These are phyloP conservation scores for Hypocryptadius cinnamomeus DNA, from an alignment of 2,113 vertebrate genomes.

Conservation along the genomic window DNA sequence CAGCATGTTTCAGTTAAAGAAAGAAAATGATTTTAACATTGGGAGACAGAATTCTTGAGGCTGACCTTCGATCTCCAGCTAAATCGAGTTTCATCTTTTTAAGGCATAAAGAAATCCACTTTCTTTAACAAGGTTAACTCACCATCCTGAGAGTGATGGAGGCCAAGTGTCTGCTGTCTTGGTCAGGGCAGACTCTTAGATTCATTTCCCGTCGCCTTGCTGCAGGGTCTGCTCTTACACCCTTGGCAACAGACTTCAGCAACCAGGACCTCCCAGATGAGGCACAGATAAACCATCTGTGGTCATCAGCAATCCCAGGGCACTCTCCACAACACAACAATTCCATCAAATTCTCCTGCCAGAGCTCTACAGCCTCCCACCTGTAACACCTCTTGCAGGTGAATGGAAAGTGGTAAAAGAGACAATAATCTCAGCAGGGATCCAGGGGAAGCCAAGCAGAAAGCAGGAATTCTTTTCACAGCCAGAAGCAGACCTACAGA, in stretches of 20 bases:
- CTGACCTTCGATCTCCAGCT: neutral
- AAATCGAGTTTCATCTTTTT: neutral
- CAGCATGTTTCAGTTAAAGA: neutral
- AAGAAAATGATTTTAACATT: neutral
- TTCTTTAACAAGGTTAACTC: neutral
- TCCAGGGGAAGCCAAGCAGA: neutral
- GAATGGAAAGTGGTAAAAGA: neutral
- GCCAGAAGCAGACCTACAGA: neutral
- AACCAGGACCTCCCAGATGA: neutral
- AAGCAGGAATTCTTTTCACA: neutral
- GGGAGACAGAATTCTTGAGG: neutral
- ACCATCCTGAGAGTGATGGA: neutral
- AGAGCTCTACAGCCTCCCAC: neutral
- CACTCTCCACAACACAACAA: rapidly evolving
- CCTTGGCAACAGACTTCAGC: neutral
- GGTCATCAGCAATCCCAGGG: neutral
- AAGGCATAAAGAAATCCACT: neutral
- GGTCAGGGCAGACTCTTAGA: neutral
- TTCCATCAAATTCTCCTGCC: neutral
- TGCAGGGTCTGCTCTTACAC: neutral
- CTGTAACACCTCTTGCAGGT: neutral
- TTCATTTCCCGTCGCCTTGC: neutral
- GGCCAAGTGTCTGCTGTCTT: neutral
- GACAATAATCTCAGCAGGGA: neutral
- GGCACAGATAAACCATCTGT: neutral